Evolutionary conservation across 1,140 invertebrate species (phyloP).

Genomic region (Acromyrmex charruanus): DNA sequence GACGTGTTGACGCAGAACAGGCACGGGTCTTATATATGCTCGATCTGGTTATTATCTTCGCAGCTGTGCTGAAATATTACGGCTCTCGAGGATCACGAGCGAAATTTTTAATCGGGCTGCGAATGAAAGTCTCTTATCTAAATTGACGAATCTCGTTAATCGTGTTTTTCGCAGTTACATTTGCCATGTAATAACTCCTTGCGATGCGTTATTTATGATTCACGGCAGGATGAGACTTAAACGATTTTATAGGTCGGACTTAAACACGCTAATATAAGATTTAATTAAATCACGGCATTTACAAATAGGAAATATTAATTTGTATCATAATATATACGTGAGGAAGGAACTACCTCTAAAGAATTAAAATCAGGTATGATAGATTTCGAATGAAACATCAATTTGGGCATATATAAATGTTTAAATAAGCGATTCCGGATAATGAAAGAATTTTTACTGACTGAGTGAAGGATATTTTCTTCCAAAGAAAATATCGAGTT

Average conservation of each 20-base stretch:
- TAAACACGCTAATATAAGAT: neutral
- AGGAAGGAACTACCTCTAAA: no score
- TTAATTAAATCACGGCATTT: constrained; percentile 22
- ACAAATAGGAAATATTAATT: constrained; percentile 14
- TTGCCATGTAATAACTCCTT: neutral
- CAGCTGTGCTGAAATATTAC: constrained; percentile 60
- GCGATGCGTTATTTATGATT: neutral
- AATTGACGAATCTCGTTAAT: constrained; percentile 46
- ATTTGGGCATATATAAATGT: neutral
- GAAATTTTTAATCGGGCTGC: constrained; percentile 51
- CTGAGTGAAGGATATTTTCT: neutral
- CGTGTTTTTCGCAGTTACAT: constrained; percentile 25
- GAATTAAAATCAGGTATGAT: neutral
- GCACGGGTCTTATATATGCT: constrained; percentile 20
- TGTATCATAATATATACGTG: neutral
- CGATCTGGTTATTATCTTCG: constrained; percentile 58
- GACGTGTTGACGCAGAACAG: constrained; percentile 64
- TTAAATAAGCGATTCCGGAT: constrained; percentile 14
- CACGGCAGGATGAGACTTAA: neutral
- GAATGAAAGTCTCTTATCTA: constrained; percentile 46
- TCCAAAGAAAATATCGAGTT: constrained; percentile 40
- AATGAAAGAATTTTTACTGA: constrained; percentile 24
- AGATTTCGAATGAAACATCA: neutral
- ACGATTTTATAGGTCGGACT: neutral
- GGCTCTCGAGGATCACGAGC: constrained; percentile 42